phyloP scores from a whole-genome alignment of 2,888 invertebrate genomes.

The Epinotia demarniana region DNA sequence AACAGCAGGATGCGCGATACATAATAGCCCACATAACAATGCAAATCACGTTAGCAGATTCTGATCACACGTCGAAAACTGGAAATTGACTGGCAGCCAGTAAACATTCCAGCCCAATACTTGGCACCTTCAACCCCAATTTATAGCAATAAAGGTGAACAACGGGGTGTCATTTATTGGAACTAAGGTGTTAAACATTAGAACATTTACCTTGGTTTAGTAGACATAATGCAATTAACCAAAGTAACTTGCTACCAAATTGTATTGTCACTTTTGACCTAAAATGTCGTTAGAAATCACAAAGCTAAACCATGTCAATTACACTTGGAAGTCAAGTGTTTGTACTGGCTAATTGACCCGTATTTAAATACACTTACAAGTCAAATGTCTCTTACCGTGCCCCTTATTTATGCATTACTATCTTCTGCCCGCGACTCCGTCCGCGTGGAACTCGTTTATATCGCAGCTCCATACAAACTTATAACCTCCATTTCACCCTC shows the following conservation, averaged over 20 bases:
- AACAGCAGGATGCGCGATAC: conserved; percentile 6
- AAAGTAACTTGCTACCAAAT: not conserved
- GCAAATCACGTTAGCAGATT: conserved; percentile 10
- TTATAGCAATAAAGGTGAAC: no score
- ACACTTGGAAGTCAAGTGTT: conserved; percentile 16
- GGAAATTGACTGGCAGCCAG: not conserved
- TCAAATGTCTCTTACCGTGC: conserved; percentile 27
- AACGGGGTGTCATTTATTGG: no score
- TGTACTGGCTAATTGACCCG: conserved; percentile 38
- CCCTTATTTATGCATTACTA: conserved; percentile 24
- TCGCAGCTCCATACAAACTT: no score
- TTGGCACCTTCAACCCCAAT: no score
- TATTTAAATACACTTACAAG: conserved; percentile 31
- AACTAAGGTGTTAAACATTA: no score
- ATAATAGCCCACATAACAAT: conserved; percentile 4
- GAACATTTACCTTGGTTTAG: not conserved
- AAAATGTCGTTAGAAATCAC: conserved; percentile 33
- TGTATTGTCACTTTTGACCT: conserved; percentile 27
- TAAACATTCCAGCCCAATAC: no score
- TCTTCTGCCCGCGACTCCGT: no score
- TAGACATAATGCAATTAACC: not conserved
- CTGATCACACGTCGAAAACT: not conserved
- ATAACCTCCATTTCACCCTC: no score
- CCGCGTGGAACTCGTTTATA: no score
- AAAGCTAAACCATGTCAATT: conserved; percentile 39